Evolutionary conservation across 2,888 invertebrate species (phyloP).

Genomic region (Xiphydria camelus): DNA sequence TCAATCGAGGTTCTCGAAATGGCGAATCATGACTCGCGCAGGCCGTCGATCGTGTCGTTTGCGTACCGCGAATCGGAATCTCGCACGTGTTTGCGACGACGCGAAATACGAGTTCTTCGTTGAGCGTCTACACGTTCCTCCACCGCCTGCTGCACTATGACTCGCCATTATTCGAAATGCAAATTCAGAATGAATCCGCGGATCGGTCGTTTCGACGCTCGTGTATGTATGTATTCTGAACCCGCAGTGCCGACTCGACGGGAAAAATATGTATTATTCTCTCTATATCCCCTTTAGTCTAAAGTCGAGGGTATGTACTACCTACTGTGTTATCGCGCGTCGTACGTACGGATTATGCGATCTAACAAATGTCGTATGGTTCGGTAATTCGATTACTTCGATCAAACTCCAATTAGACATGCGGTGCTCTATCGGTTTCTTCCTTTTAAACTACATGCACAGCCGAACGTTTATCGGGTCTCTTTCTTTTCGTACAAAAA

Average conservation of each 20-base stretch:
- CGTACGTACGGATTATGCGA: not conserved
- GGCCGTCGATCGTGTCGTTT: too few species aligned
- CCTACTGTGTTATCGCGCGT: not conserved
- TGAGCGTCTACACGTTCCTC: too few species aligned
- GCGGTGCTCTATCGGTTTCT: conserved; percentile 17
- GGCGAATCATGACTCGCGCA: too few species aligned
- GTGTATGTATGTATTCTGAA: not conserved
- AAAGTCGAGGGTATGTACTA: conserved; percentile 30
- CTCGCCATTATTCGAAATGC: conserved; percentile 27
- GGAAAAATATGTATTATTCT: not conserved
- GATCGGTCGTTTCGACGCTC: too few species aligned
- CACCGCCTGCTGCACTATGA: too few species aligned
- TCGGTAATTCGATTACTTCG: conserved; percentile 1
- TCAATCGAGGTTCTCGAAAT: too few species aligned
- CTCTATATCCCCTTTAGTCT: conserved; percentile 23
- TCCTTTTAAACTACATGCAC: conserved; percentile 9
- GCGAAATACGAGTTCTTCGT: too few species aligned
- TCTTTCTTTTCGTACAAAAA: too few species aligned
- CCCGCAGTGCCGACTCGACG: not conserved
- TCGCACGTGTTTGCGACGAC: too few species aligned
- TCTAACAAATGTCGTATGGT: not conserved
- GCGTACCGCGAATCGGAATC: too few species aligned
- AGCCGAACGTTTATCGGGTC: not conserved
- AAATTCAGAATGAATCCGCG: conserved; percentile 30
- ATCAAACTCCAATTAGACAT: conserved; percentile 20